Evolutionary conservation across 2,888 invertebrate species (phyloP), one percentile per base, ranked within the genome.

Genomic region (Athetis lepigone): DNA sequence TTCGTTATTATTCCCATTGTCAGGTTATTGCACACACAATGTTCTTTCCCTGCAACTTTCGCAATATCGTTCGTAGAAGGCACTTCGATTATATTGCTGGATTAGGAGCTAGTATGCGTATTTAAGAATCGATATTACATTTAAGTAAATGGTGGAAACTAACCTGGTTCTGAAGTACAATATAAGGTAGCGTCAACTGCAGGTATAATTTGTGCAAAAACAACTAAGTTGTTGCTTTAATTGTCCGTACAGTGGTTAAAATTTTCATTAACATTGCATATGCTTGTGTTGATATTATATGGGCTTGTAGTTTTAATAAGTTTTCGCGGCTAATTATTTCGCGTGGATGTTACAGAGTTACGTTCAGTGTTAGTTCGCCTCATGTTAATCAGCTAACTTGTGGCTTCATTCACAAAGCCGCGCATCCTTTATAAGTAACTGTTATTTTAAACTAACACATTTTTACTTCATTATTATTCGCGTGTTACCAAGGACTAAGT

Each of bases 61-160:
- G 71, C 72, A 83, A 83, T 82, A 78, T 77, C 67, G 62, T 65
- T 70, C 60, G 46, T 65, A 71, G 36, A 79, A 75, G 64, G 64
- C 70, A 69, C 66, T 77, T 79, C 70, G 73, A 80, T 75, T 70
- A 66, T 79, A 78, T 80, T 69, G 68, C 60, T 45, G 64, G 68
- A 77, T 79, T 75, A 75, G 58, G 60, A 70, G 56, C 72, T 64
- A 64, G 61, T 71, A 75, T 58, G 58, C 54, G 47, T 73, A 60
- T 68, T 61, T 75, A 68, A 67, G 37, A 59, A 68, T 60, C 43
- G 36, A 60, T 66, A 66, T 66, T 54, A 49, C 42, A 40, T 68
- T 19, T 46, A 50, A 42, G 33, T 64, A 54, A 59, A 50, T 49
- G 9, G 21, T 42, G 23, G 33, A 25, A 42, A 46, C 40, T 58